Evolutionary conservation across 2,113 vertebrate genomes (phyloP).

Genomic region (Albula glossodonta): DNA sequence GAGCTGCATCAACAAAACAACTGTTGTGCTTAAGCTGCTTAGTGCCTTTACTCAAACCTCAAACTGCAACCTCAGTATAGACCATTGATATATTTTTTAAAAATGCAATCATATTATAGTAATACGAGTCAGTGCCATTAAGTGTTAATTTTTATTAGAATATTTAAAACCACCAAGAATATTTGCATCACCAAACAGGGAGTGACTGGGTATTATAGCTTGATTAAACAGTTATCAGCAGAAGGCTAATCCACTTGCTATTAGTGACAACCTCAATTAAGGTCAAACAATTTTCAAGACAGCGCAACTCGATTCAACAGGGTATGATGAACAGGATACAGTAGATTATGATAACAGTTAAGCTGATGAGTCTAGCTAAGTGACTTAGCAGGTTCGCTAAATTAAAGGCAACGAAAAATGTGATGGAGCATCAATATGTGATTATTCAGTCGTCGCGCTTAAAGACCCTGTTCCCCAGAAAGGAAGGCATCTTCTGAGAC

Average conservation of each 20-base stretch:
- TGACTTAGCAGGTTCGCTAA: background rate
- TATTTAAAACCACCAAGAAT: background rate
- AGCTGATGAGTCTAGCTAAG: background rate
- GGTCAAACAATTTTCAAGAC: constrained; percentile 18
- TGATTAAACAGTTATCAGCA: constrained; percentile 12
- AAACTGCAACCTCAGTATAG: background rate
- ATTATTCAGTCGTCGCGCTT: background rate
- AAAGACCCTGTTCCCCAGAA: constrained; percentile 13
- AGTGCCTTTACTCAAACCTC: background rate
- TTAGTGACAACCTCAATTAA: constrained; percentile 3
- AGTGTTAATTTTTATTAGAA: constrained; percentile 1
- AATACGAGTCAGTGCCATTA: background rate
- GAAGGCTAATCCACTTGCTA: constrained; percentile 1
- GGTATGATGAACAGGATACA: background rate
- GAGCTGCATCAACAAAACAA: constrained; percentile 15
- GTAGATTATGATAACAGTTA: background rate
- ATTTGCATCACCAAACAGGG: background rate
- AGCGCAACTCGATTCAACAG: background rate
- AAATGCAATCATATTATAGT: background rate
- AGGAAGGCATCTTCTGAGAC: background rate
- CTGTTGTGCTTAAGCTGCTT: background rate
- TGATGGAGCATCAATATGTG: background rate
- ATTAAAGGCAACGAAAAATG: background rate
- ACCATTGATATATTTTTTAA: background rate
- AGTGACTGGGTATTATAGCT: background rate